A percentile compares a stretch with the other conserved stretches of the same genome.
These are phyloP conservation scores for Prosopocoilus inquinatus DNA, from an alignment of 2,888 invertebrate genomes.

Conservation along the genomic window DNA sequence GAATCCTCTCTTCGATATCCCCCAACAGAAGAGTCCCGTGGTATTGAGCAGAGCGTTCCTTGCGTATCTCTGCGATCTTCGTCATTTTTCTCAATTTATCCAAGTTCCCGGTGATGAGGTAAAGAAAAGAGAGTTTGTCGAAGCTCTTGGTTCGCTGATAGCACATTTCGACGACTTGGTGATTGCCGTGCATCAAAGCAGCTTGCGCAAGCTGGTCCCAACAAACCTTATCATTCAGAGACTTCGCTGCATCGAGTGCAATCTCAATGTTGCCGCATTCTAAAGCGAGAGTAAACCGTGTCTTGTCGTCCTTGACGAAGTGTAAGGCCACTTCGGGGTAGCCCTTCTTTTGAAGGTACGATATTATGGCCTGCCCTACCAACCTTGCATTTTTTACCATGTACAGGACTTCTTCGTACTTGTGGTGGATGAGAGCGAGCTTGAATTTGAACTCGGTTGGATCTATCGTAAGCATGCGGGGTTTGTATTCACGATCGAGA, in stretches of 20 bases:
- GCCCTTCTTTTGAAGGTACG: constrained; percentile 97
- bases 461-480: constrained; percentile 89
- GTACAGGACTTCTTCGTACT: constrained; percentile 88
- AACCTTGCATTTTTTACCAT: constrained; percentile 97
- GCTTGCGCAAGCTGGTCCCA: constrained; percentile 96
- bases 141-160: constrained; percentile 99
- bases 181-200: constrained; percentile 90
- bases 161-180: constrained; percentile 97
- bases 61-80: constrained; percentile 97
- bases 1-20: constrained; percentile 85
- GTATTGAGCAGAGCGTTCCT: constrained; percentile 95
- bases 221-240: constrained; percentile 88
- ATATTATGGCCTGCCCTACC: constrained; percentile 98
- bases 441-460: constrained; percentile 98
- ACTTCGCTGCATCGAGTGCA: constrained; percentile 93
- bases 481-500: constrained; percentile 88
- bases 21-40: constrained; percentile 92
- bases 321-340: constrained; percentile 99
- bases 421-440: constrained; percentile 90
- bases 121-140: constrained; percentile 96
- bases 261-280: constrained; percentile 99
- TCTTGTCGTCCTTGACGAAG: constrained; percentile 98
- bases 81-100: constrained; percentile 98
- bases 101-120: constrained; percentile 96
- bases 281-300: constrained; percentile 89